Percentiles rank a stretch among this genome's conserved stretches.
These are phyloP conservation scores for Gila robusta DNA, from an alignment of 2,797 vertebrate genomes.

Conservation along the genomic window DNA sequence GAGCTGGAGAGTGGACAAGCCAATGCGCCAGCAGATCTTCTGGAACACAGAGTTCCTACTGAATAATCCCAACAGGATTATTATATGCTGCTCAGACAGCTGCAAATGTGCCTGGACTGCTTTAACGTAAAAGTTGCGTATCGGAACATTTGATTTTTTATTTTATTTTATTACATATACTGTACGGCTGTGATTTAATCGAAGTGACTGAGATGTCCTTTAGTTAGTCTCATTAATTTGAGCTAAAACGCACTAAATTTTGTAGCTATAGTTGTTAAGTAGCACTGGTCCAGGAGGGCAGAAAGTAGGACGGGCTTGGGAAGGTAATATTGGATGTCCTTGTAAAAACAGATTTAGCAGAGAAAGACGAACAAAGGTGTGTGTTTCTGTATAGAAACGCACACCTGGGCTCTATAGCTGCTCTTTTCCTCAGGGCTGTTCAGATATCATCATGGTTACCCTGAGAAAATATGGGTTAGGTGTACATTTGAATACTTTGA, in stretches of 20 bases:
- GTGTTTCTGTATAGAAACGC: constrained; percentile 4
- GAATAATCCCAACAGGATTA: constrained; percentile 6
- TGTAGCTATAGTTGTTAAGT: constrained; percentile 32
- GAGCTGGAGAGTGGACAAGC: constrained; percentile 51
- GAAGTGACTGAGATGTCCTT: neutral
- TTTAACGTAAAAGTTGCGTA: neutral
- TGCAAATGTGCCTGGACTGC: neutral
- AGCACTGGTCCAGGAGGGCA: constrained; percentile 43
- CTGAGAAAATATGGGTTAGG: constrained; percentile 19
- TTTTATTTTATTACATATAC: neutral
- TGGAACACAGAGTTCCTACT: constrained; percentile 48
- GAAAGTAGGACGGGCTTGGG: constrained; percentile 25
- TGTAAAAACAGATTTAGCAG: constrained; percentile 22
- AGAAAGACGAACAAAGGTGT: neutral
- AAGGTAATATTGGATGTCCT: constrained; percentile 21
- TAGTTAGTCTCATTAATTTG: constrained; percentile 30
- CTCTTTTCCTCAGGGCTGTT: constrained; percentile 9
- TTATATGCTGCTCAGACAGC: neutral
- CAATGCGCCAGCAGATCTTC: constrained; percentile 39
- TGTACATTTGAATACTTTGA: constrained; percentile 24
- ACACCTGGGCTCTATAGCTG: constrained; percentile 16
- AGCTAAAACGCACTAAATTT: neutral
- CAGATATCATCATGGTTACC: neutral
- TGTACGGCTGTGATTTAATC: neutral
- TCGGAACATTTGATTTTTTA: neutral